Percentiles rank a stretch among this genome's conserved stretches.
These are phyloP conservation scores for Vombatus ursinus DNA, from an alignment of 2,113 vertebrate genomes.

Conservation along the genomic window DNA sequence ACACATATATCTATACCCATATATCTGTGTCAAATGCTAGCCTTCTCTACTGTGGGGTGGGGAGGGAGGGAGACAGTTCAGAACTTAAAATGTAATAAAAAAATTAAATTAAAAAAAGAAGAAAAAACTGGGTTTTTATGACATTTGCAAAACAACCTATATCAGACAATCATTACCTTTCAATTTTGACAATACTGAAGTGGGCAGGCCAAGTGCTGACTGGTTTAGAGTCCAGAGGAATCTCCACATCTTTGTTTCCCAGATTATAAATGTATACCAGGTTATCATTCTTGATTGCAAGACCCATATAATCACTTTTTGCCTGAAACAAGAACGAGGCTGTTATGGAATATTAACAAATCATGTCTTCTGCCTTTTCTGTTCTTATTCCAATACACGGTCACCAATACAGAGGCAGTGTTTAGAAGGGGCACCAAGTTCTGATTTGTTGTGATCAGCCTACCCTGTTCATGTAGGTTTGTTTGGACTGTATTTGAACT, in stretches of 20 bases:
- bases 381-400: conserved; percentile 34
- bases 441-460: neutral
- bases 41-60: neutral
- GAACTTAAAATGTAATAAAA: neutral
- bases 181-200: conserved; percentile 96
- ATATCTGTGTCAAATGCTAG: neutral
- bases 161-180: conserved; percentile 87
- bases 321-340: conserved; percentile 84
- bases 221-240: conserved; percentile 94
- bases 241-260: conserved; percentile 93
- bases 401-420: neutral
- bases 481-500: too few species aligned
- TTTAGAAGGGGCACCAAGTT: neutral
- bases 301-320: conserved; percentile 93
- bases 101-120: neutral
- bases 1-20: neutral
- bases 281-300: conserved; percentile 97
- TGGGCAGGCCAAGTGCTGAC: conserved; percentile 96
- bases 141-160: neutral
- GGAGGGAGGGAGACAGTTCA: neutral
- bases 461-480: neutral
- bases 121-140: neutral
- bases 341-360: conserved; percentile 27
- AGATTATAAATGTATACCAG: conserved; percentile 96
- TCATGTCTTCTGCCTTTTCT: neutral